phyloP scores from a whole-genome alignment of 2,113 vertebrate species.

The Isurus oxyrinchus region DNA sequence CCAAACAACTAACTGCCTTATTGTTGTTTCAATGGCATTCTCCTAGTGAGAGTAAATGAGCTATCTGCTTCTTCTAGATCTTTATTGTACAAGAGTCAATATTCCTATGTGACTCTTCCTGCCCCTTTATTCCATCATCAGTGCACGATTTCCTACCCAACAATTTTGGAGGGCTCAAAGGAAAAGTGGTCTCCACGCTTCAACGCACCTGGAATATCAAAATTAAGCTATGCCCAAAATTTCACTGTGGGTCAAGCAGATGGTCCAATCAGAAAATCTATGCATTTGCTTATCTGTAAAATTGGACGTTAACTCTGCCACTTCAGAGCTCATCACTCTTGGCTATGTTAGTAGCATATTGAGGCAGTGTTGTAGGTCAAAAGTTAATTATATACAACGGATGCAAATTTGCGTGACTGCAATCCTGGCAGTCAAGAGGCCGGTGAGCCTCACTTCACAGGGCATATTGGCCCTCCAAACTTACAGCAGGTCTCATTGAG shows the following conservation, averaged over 20 bases:
- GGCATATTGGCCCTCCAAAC: not conserved
- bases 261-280: not conserved
- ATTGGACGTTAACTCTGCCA: not conserved
- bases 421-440: not conserved
- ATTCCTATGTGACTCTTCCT: too few species aligned
- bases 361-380: not conserved
- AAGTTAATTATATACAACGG: not conserved
- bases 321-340: not conserved
- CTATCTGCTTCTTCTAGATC: too few species aligned
- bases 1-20: too few species aligned
- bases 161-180: not conserved
- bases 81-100: too few species aligned
- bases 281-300: not conserved
- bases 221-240: not conserved
- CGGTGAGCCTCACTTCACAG: not conserved
- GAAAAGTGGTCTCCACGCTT: not conserved
- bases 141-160: not conserved
- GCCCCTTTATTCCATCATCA: not conserved
- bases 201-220: not conserved
- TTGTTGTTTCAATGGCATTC: too few species aligned
- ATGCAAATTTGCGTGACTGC: not conserved
- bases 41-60: too few species aligned
- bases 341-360: not conserved
- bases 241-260: not conserved
- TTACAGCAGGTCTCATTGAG: not conserved